Conservation (phyloP, 2,888 invertebrate genomes). For the Scaptodrosophila latifasciaeformis region DNA sequence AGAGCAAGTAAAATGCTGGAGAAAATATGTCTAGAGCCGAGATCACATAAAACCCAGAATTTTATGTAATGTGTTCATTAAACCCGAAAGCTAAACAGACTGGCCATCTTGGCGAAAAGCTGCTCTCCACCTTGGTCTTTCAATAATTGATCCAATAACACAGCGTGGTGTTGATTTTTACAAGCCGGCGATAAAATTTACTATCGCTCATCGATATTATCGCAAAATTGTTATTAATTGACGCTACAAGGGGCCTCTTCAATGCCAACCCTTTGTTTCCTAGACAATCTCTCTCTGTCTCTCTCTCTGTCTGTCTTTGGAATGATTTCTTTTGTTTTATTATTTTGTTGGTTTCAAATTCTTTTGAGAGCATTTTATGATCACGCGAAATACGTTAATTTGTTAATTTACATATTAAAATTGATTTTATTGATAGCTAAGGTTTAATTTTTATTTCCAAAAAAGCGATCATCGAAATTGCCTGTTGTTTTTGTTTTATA, state of each 20-base stretch:
- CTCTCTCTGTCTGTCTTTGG: too few relatives aligned
- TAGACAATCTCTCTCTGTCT: constrained; percentile 37
- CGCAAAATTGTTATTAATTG: constrained; percentile 65
- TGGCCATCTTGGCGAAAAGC: background rate
- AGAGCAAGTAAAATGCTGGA: constrained; percentile 9
- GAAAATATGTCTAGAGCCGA: background rate
- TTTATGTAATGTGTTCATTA: constrained; percentile 65
- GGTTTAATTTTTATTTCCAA: too few relatives aligned
- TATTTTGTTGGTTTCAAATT: too few relatives aligned
- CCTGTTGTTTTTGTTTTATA: too few relatives aligned
- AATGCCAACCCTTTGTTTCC: constrained; percentile 18
- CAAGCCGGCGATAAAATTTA: constrained; percentile 60
- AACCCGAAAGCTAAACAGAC: constrained; percentile 16
- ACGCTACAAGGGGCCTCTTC: too few relatives aligned
- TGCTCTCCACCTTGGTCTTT: constrained; percentile 4
- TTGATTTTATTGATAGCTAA: constrained; percentile 50
- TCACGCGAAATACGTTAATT: constrained; percentile 26
- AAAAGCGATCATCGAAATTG: too few relatives aligned
- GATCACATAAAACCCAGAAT: constrained; percentile 53
- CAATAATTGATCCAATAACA: constrained; percentile 62
- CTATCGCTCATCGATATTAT: constrained; percentile 59
- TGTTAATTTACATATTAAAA: constrained; percentile 53
- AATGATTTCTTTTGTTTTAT: too few relatives aligned
- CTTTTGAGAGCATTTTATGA: constrained; percentile 11
- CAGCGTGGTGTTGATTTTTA: constrained; percentile 63